Conservation (phyloP, 2,113 vertebrate species). For the Galemys pyrenaicus region DNA sequence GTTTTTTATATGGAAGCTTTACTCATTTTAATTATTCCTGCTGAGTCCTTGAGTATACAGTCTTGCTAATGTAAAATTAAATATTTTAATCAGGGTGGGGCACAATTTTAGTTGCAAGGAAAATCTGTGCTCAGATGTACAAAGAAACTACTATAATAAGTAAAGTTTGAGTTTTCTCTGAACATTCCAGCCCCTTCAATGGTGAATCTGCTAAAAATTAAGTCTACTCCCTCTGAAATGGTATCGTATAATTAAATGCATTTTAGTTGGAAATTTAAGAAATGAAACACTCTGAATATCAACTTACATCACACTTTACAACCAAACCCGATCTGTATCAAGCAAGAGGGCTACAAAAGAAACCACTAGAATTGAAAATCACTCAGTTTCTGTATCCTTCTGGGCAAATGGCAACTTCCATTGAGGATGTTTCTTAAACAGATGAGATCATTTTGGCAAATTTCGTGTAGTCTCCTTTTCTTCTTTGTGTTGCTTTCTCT, state of each 20-base stretch:
- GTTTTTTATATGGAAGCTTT: not conserved
- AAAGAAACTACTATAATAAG: not conserved
- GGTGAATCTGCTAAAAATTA: not conserved
- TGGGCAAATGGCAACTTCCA: not conserved
- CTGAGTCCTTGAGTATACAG: not conserved
- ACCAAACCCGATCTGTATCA: not conserved
- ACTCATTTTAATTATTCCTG: not conserved
- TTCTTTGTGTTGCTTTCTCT: not conserved
- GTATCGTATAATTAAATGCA: not conserved
- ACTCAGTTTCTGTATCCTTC: not conserved
- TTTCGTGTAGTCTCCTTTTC: slow-evolving; percentile 51
- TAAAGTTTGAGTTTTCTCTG: too few species aligned
- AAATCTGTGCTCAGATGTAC: not conserved
- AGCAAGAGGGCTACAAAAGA: not conserved
- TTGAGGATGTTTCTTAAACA: slow-evolving; percentile 29
- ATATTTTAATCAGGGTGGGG: not conserved
- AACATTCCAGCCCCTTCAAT: not conserved
- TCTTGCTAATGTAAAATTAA: not conserved
- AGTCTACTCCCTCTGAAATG: not conserved
- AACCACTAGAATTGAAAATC: not conserved
- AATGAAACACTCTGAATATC: not conserved
- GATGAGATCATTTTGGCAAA: not conserved
- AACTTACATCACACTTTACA: not conserved
- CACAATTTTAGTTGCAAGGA: not conserved
- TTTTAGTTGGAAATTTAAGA: not conserved